phyloP scores from a whole-genome alignment of 2,113 vertebrate species.

The Cyanoramphus novaezelandiae region DNA sequence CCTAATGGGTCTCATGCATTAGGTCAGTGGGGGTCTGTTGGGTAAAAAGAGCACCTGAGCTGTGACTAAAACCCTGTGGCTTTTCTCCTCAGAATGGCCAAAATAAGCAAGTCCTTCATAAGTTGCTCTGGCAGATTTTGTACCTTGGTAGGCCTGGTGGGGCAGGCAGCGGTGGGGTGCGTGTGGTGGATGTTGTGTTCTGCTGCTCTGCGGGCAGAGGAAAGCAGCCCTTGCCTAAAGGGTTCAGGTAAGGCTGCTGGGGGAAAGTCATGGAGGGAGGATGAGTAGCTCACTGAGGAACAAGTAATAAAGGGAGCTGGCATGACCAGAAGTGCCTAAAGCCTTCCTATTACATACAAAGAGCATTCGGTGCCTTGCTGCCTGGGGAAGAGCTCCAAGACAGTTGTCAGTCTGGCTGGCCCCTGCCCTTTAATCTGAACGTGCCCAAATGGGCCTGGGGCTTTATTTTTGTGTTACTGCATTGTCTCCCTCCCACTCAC shows the following conservation, averaged over 20 bases:
- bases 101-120: not conserved
- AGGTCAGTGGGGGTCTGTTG: not conserved
- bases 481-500: slow-evolving; percentile 30
- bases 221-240: not conserved
- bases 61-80: not conserved
- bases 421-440: slow-evolving; percentile 8
- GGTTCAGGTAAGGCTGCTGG: not conserved
- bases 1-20: not conserved
- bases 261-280: not conserved
- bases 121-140: not conserved
- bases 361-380: not conserved
- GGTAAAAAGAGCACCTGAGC: not conserved
- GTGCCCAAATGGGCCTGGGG: slow-evolving; percentile 7
- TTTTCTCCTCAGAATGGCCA: not conserved
- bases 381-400: not conserved
- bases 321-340: not conserved
- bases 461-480: slow-evolving; percentile 26
- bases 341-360: not conserved
- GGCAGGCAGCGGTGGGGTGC: not conserved
- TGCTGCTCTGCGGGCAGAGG: not conserved
- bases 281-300: not conserved
- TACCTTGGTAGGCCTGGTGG: not conserved
- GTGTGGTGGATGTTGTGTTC: not conserved
- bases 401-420: not conserved
- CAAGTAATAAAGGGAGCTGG: not conserved